Evolutionary conservation across 2,113 vertebrate species (phyloP), one percentile per base, ranked within the genome.

Genomic region (Penelope pileata): DNA sequence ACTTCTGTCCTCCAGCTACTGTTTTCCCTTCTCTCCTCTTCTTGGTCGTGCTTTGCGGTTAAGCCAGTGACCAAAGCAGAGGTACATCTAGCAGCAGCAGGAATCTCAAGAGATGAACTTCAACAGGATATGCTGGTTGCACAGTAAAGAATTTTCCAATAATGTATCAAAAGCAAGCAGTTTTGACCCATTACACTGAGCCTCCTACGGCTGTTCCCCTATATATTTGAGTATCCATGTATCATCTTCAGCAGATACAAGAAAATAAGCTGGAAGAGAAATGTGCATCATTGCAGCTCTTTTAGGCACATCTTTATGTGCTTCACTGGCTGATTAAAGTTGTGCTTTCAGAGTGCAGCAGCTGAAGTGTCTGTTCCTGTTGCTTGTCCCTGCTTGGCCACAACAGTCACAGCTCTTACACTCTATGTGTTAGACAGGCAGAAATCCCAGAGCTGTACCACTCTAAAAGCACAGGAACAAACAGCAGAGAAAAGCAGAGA

Each of bases 401-500:
- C 45, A 70, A 10, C 38, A 58, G 29, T 6, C 38, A 6, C n/a
- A 66, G 9, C 5, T 11, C 48, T 34, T 21, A 27, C 10, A 9
- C 7, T 12, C 50, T 21, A 13, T 54, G 47, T 16, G 34, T 34
- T 34, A 32, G 59, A 11, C 43, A 59, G 19, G 47, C 56, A 93
- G n/a, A 23, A 30, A 8, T 9, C 40, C 40, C 48, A 36, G 48
- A 47, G 40, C 29, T 54, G 12, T 2, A 23, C 47, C 12, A 4
- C 10, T 38, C 24, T 32, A 47, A 38, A 13, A 64, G 36, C n/a
- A 3, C 24, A 16, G 29, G 27, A 88, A 16, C 12, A 19, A 34
- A 62, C 29, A 56, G 12, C 17, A 63, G 51, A 64, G 48, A 79
- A 3, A 53, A 2, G 6, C 0, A 0, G 11, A 3, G 2, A 60